Conservation (phyloP, 2,888 invertebrate species). For the Byasa hedistus region DNA sequence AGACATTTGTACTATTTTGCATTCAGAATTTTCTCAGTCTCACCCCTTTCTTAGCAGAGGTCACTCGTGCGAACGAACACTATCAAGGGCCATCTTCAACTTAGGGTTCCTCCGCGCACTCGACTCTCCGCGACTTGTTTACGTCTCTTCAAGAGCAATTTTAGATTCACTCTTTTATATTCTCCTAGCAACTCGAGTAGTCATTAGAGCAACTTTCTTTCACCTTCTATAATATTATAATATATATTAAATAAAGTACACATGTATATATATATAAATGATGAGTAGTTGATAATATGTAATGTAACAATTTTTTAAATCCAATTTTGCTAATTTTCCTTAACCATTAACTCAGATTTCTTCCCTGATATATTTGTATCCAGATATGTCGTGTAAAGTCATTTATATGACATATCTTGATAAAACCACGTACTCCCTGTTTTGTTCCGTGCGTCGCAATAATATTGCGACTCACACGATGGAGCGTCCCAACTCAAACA, state of each 20-base stretch:
- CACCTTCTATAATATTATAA: constrained; percentile 32
- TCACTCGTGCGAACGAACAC: constrained; percentile 46
- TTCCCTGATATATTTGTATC: not conserved
- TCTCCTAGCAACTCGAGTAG: constrained; percentile 31
- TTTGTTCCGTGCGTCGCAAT: constrained; percentile 47
- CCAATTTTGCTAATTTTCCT: too few species aligned
- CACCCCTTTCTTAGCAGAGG: constrained; percentile 41
- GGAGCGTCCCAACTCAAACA: constrained; percentile 69
- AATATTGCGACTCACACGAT: constrained; percentile 59
- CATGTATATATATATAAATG: constrained; percentile 25
- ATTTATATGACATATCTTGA: not conserved
- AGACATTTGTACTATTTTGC: constrained; percentile 19
- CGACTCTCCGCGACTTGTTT: constrained; percentile 43
- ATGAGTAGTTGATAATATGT: too few species aligned
- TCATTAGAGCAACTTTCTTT: constrained; percentile 29
- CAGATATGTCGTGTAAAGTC: not conserved
- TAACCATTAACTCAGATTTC: not conserved
- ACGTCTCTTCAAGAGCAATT: constrained; percentile 27
- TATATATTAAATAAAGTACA: constrained; percentile 39
- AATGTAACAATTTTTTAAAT: too few species aligned
- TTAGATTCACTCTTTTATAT: constrained; percentile 30
- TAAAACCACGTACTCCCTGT: constrained; percentile 34
- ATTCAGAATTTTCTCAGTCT: constrained; percentile 35
- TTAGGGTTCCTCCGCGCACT: constrained; percentile 42
- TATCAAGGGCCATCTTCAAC: constrained; percentile 47